Evolutionary conservation across 2,888 invertebrate species (phyloP), one percentile per base, ranked within the genome.

Genomic region (Harmothoe impar): DNA sequence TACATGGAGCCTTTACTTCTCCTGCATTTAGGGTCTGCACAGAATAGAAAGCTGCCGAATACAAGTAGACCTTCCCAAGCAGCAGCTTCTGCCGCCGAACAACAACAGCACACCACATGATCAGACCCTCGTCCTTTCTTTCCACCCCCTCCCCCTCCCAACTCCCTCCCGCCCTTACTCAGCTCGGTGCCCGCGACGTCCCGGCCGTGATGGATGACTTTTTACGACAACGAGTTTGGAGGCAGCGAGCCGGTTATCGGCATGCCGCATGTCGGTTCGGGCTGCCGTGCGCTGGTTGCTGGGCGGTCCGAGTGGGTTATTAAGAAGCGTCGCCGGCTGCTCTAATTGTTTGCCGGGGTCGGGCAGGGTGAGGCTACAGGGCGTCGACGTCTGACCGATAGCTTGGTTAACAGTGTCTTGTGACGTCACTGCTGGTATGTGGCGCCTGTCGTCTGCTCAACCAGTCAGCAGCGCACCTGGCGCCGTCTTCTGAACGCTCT

Each of bases 261-360:
- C 72, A 72, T 72, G 72, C 72, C 72, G 72, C 72, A 29, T 29
- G 72, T 72, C 72, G 72, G 72, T 25, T 29, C 29, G 7, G 72
- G 62, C 62, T 20, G 72, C 72, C 31, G 25, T 72, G 25, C 72
- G 72, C 72, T 72, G 72, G 72, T 62, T 72, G 72, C 72, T 25
- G 29, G 72, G 72, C 72, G 31, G 72, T 3, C 25, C 29, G 72
- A 25, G 29, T 29, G 25, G 25, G 31, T 72, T 72, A 72, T 72
- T 72, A 72, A 72, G 72, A 72, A 72, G 72, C 72, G 72, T 72
- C 29, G 72, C 72, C 25, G 72, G 72, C 31, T 72, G 72, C 15
- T 72, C 72, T 72, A 72, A 72, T 72, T 72, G 72, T 72, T 72
- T 72, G 72, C 72, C 29, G 29, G 72, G 72, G 72, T 72, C 29